Evolutionary conservation across 2,113 vertebrate genomes (phyloP).

Genomic region (Brienomyrus brachyistius): DNA sequence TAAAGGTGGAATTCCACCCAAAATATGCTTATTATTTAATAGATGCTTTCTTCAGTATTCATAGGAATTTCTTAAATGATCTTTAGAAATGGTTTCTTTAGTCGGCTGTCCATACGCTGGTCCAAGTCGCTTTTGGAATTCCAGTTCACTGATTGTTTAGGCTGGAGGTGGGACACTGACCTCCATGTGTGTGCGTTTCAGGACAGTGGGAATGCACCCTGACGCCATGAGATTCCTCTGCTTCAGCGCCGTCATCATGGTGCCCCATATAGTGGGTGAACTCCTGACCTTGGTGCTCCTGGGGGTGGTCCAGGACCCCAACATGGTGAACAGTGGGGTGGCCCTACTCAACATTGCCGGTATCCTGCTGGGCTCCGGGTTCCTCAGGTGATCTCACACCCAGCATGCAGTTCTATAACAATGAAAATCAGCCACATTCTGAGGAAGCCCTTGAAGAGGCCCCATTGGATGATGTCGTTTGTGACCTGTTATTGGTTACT

Average conservation of each 20-base stretch:
- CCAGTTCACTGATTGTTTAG: conserved; percentile 9
- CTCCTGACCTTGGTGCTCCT: conserved; percentile 77
- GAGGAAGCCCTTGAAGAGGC: not conserved
- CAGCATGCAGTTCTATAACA: not conserved
- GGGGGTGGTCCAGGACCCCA: conserved; percentile 81
- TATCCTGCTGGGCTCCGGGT: conserved; percentile 76
- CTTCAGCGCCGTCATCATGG: conserved; percentile 76
- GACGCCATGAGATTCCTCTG: conserved; percentile 73
- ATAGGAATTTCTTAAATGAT: not conserved
- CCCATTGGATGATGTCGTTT: not conserved
- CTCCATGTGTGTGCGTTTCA: conserved; percentile 37
- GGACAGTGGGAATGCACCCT: conserved; percentile 76
- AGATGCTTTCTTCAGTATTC: not conserved
- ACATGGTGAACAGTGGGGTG: conserved; percentile 78
- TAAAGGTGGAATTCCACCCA: not conserved
- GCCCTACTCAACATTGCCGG: conserved; percentile 81
- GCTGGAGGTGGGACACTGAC: not conserved
- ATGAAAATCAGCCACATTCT: not conserved
- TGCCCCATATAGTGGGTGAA: conserved; percentile 80
- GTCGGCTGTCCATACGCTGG: not conserved
- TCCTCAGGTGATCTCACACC: conserved; percentile 69
- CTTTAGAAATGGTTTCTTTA: not conserved
- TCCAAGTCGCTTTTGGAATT: not conserved
- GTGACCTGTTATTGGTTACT: not conserved
- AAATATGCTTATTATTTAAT: not conserved